Evolutionary conservation across 92 coral and sea anemone genomes (phyloP).

Genomic region (Muricea muricata): DNA sequence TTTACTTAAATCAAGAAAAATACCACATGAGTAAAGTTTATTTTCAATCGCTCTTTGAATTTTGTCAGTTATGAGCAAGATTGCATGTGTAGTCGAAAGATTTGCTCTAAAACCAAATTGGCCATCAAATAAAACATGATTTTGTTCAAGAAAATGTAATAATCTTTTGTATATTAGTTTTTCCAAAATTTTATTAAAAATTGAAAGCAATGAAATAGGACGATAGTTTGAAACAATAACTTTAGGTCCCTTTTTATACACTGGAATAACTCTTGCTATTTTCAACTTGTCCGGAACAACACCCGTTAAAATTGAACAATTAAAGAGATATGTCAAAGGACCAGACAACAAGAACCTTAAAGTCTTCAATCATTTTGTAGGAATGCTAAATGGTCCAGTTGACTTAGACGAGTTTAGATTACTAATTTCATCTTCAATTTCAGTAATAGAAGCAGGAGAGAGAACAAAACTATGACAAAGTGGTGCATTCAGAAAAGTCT

Average conservation of each 20-base stretch:
- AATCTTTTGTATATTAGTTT: conserved; percentile 59
- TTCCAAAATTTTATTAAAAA: conserved; percentile 61
- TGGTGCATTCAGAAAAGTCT: too few relatives aligned
- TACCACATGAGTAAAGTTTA: conserved; percentile 51
- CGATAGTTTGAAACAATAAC: conserved; percentile 48
- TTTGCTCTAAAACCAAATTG: conserved; percentile 65
- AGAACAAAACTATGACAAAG: conserved; percentile 37
- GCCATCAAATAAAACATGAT: conserved; percentile 39
- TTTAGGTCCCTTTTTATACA: conserved; percentile 56
- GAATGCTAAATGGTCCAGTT: conserved; percentile 59
- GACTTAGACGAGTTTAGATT: conserved; percentile 39
- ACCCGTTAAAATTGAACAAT: conserved; percentile 43
- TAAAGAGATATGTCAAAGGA: conserved; percentile 46
- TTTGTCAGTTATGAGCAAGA: conserved; percentile 58
- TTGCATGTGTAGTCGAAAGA: conserved; percentile 60
- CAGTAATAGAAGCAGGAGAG: conserved; percentile 30
- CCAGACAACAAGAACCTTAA: conserved; percentile 27
- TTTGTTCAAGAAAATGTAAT: conserved; percentile 32
- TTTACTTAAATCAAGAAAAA: conserved; percentile 56
- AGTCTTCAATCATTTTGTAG: conserved; percentile 40
- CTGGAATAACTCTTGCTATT: conserved; percentile 62
- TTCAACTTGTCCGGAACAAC: conserved; percentile 58
- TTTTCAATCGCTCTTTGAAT: conserved; percentile 60
- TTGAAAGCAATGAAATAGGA: conserved; percentile 63
- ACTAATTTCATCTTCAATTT: conserved; percentile 49